These are phyloP conservation scores for Anguilla pacifica DNA, from an alignment of 2,797 vertebrate genomes.

Conservation along the genomic window DNA sequence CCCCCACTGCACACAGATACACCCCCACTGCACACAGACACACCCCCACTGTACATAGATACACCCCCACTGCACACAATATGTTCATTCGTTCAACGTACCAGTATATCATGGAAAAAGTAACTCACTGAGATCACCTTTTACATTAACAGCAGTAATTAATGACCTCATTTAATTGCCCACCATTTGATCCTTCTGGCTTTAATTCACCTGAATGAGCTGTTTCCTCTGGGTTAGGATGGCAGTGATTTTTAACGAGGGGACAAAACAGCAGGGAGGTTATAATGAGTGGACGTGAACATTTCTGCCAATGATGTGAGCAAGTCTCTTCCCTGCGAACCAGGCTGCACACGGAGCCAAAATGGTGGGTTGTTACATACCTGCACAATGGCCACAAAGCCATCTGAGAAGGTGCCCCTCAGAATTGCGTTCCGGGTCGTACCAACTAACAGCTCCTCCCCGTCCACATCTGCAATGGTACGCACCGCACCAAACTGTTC, in stretches of 20 bases:
- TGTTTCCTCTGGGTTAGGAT: neutral
- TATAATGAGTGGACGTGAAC: neutral
- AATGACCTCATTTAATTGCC: slow-evolving; percentile 1
- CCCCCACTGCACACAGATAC: neutral
- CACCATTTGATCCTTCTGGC: neutral
- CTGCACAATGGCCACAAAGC: slow-evolving; percentile 87
- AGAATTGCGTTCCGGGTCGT: slow-evolving; percentile 88
- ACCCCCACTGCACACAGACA: neutral
- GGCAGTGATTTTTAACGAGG: neutral
- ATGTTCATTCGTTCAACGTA: neutral
- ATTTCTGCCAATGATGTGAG: neutral
- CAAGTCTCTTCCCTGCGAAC: neutral
- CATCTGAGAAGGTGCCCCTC: slow-evolving; percentile 78
- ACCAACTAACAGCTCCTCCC: slow-evolving; percentile 84
- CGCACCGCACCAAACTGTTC: slow-evolving; percentile 86
- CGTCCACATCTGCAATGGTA: slow-evolving; percentile 80
- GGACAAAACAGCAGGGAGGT: neutral
- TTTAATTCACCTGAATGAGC: neutral
- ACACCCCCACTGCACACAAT: neutral
- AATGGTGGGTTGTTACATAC: slow-evolving; percentile 54
- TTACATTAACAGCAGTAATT: neutral
- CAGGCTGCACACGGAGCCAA: neutral
- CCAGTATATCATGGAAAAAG: neutral
- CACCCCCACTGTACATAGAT: neutral
- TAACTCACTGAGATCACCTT: neutral